A percentile compares a stretch with the other conserved stretches of the same genome.
phyloP scores from a whole-genome alignment of 2,888 invertebrate genomes.

The Folsomia candida region DNA sequence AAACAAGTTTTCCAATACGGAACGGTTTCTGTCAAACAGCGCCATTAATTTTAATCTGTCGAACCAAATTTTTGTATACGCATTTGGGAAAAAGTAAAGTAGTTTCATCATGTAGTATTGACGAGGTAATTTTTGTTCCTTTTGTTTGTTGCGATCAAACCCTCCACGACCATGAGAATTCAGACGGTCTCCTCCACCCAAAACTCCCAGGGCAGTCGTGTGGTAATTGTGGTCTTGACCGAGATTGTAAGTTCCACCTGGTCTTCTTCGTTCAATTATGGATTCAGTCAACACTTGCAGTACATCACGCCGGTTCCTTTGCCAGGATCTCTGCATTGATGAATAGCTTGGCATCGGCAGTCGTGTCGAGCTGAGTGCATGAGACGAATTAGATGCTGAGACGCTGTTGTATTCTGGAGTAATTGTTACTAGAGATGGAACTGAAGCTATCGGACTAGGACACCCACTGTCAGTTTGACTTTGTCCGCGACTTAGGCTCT shows the following conservation, averaged over 20 bases:
- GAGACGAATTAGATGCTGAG: conserved; percentile 36
- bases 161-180: background rate
- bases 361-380: conserved; percentile 24
- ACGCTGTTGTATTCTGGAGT: conserved; percentile 44
- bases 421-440: conserved; percentile 49
- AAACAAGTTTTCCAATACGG: conserved; percentile 74
- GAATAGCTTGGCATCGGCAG: conserved; percentile 41
- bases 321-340: conserved; percentile 49
- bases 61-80: conserved; percentile 77
- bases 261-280: conserved; percentile 43
- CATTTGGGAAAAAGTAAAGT: conserved; percentile 25
- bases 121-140: conserved; percentile 41
- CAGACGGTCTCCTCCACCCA: conserved; percentile 24
- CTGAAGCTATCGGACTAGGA: conserved; percentile 48
- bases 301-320: conserved; percentile 49
- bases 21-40: conserved; percentile 86
- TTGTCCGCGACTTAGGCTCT: conserved; percentile 5
- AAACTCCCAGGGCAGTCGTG: conserved; percentile 9
- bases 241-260: conserved; percentile 32
- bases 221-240: conserved; percentile 8
- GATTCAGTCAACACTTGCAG: conserved; percentile 49
- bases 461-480: conserved; percentile 41
- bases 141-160: conserved; percentile 8
- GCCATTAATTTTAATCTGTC: conserved; percentile 89
- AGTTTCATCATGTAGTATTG: conserved; percentile 47